Base-by-base conservation (phyloP, 2,888 invertebrate species). In the Hofmannophila pseudospretella region DNA sequence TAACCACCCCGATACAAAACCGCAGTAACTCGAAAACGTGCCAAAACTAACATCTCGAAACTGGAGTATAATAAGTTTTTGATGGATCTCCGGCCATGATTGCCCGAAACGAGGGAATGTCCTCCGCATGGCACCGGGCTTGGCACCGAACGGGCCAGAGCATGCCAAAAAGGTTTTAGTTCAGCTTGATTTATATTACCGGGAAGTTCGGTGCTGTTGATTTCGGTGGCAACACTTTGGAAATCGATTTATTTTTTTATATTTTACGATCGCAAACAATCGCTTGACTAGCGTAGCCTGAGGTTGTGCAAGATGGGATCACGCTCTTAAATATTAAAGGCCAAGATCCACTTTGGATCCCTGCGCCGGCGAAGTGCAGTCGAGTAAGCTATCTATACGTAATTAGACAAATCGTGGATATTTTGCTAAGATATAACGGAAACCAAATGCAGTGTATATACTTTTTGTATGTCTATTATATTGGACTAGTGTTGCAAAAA, bases 81-180 rank as follows among this genome's bases (percentile, higher is more conserved):
- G 60, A 67, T 65, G 60, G 58, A 68, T 63, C 54, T 54, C 45
- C 54, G 53, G 49, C 51, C 52, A 54, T 63, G 51, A 64, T 67
- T 50, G 46, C 51, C 45, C 39, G 45, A 45, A 51, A 42, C 51
- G 39, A 45, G 42, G 39, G 12, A 29, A 41, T 51, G 56, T 50
- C 47, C 57, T 42, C 51, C 13, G 10, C 27, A 19, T 9, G 28
- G 23, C 23, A 23, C 23, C 22, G 13, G 29, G 35, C 44, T 66
- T 67, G 66, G 66, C 67, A 66, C 38, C 27, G 30, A 29, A 32
- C 20, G 34, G 28, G 28, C 30, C 14, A 26, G 4, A 30, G 34
- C 40, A 37, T 56, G 56, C 56, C 56, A 56, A 44, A 50, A 49
- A 44, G 49, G 49, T 45, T 50, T 44, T 41, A 35, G 35, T 35